phyloP scores from a whole-genome alignment of 2,797 vertebrate species.

The Propithecus deckenii region DNA sequence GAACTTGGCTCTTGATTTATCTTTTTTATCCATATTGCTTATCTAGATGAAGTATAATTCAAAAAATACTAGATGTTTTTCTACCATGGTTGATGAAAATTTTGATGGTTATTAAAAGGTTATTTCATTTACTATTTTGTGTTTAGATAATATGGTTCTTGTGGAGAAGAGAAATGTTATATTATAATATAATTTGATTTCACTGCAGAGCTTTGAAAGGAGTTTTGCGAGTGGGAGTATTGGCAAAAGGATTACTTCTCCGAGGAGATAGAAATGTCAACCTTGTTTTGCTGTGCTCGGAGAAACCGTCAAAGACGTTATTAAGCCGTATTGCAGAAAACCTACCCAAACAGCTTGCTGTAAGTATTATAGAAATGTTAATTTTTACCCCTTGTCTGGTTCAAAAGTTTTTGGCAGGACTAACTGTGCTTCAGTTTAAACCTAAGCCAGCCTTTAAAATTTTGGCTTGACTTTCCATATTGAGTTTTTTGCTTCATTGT shows the following conservation, averaged over 20 bases:
- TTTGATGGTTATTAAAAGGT: constrained; percentile 22
- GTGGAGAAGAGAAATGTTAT: constrained; percentile 55
- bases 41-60: constrained; percentile 36
- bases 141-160: constrained; percentile 37
- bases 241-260: constrained; percentile 98
- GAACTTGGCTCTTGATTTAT: neutral
- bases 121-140: neutral
- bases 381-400: constrained; percentile 38
- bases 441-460: neutral
- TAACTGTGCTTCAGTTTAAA: neutral
- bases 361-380: constrained; percentile 83
- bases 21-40: neutral
- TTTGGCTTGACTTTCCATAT: constrained; percentile 53
- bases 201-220: constrained; percentile 92
- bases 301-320: constrained; percentile 94
- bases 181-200: constrained; percentile 63
- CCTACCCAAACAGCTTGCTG: constrained; percentile 96
- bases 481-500: constrained; percentile 36
- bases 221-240: constrained; percentile 96
- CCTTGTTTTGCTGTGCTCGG: constrained; percentile 95
- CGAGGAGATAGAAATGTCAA: constrained; percentile 96
- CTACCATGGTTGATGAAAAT: neutral
- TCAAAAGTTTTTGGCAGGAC: neutral
- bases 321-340: constrained; percentile 94
- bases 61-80: constrained; percentile 48